These are phyloP conservation scores for Slavum lentiscoides DNA, from an alignment of 2,888 invertebrate genomes.

Conservation along the genomic window DNA sequence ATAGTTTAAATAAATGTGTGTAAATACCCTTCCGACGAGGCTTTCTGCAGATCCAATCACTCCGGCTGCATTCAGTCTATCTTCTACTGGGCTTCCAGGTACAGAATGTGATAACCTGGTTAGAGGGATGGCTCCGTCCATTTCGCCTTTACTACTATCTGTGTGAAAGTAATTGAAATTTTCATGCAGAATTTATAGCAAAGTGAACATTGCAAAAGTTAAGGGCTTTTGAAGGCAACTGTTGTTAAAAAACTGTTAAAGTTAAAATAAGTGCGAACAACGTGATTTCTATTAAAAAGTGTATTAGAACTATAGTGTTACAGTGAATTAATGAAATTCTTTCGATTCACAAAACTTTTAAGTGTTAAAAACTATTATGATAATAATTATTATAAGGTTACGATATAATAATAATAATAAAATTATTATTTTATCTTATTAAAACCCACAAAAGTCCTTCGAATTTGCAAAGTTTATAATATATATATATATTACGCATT, in stretches of 20 bases:
- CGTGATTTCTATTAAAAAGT: no score
- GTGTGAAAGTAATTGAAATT: conserved; percentile 13
- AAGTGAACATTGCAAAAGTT: neutral
- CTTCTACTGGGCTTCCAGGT: conserved; percentile 72
- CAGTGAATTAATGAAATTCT: no score
- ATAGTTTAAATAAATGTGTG: neutral
- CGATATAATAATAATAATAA: no score
- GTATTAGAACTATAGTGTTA: no score
- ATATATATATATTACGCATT: neutral
- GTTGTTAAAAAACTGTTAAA: neutral
- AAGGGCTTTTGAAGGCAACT: neutral
- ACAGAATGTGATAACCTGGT: conserved; percentile 71
- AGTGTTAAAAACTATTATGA: no score
- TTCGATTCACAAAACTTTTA: no score
- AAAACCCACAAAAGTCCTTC: neutral
- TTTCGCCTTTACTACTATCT: conserved; percentile 47
- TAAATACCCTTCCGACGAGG: conserved; percentile 82
- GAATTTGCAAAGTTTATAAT: neutral
- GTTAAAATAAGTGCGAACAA: no score
- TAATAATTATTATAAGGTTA: no score
- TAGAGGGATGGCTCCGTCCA: conserved; percentile 65
- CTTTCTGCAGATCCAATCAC: conserved; percentile 93
- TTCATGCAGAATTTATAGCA: neutral
- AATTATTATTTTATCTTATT: neutral
- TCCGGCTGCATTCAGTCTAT: conserved; percentile 70